Base-by-base conservation (phyloP, 2,113 vertebrate species). In the Zeus faber region DNA sequence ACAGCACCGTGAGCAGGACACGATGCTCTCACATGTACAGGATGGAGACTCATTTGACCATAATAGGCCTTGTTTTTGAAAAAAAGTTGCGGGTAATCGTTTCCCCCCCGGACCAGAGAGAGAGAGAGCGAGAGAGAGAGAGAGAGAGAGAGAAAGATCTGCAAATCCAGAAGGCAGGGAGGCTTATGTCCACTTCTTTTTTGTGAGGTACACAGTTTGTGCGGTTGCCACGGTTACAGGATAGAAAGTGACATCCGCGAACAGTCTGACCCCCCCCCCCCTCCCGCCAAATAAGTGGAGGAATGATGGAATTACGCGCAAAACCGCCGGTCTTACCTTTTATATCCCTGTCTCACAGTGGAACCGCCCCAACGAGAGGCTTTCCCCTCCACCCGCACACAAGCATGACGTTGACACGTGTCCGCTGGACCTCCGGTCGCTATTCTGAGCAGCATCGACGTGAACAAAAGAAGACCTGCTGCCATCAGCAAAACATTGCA, bases 11-110 rank as follows among this genome's bases (percentile, higher is more conserved):
- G 76, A 82, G 81, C 74, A 71, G 52, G 76, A 86, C 77, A 77
- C 77, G 73, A 74, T 71, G 50, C 72, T 70, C 52, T 27, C 68
- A 83, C 85, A 88, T 87, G 88, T 88, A 88, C 72, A 70, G 77
- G 33, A 9, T 14, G 33, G 33, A 37, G 13, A 62, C 76, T 77
- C 46, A 63, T 81, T 85, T 90, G 81, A 88, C 89, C 87, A 87
- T 90, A 89, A 89, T 90, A 90, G 88, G 89, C 70, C 67, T 61
- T 60, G 76, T 57, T 61, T 65, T 69, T 70, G 67, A 82, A 85
- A 84, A 84, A 74, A 69, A 79, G 74, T 81, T 74, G 78, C 48
- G 18, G 59, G 87, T 88, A 83, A 85, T 81, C 87, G 74, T 88
- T 87, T 80, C 71, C 56, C 84, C 79, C 71, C 56, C 84, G 68